Conservation (phyloP, 2,888 invertebrate genomes). For the Melipona bicolor region DNA sequence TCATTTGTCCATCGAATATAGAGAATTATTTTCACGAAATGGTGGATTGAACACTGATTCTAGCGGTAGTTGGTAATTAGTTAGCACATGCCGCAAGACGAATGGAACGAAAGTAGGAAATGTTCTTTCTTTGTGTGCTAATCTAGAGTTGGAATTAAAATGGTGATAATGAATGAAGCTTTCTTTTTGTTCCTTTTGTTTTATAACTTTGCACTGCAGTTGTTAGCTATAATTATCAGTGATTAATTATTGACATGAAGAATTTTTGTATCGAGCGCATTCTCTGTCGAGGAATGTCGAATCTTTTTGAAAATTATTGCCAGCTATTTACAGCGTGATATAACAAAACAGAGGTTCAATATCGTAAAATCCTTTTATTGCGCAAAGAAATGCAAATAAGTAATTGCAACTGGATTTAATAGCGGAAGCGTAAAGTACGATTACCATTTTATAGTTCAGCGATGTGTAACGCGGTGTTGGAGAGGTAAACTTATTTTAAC, state of each 20-base stretch:
- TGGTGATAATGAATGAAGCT: background rate
- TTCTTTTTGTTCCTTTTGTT: background rate
- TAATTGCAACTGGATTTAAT: background rate
- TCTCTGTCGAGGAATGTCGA: background rate
- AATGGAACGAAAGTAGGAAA: slow-evolving; percentile 4
- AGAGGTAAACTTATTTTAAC: background rate
- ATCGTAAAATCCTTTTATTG: no score
- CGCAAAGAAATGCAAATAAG: no score
- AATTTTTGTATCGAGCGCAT: background rate
- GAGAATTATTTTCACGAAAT: slow-evolving; percentile 3
- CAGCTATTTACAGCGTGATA: no score
- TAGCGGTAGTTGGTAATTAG: slow-evolving; percentile 1
- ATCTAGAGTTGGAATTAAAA: background rate
- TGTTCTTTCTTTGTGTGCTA: background rate
- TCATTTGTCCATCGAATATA: no score
- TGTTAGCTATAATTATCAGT: background rate
- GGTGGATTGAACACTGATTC: background rate
- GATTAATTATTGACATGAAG: background rate
- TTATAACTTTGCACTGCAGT: background rate
- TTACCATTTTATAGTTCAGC: background rate
- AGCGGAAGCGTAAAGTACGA: background rate
- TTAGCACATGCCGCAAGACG: background rate
- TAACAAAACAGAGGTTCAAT: no score
- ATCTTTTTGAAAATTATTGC: background rate
- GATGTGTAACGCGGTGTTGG: background rate